These are phyloP conservation scores for Bombylius discolor DNA, from an alignment of 2,888 invertebrate species.

Conservation along the genomic window DNA sequence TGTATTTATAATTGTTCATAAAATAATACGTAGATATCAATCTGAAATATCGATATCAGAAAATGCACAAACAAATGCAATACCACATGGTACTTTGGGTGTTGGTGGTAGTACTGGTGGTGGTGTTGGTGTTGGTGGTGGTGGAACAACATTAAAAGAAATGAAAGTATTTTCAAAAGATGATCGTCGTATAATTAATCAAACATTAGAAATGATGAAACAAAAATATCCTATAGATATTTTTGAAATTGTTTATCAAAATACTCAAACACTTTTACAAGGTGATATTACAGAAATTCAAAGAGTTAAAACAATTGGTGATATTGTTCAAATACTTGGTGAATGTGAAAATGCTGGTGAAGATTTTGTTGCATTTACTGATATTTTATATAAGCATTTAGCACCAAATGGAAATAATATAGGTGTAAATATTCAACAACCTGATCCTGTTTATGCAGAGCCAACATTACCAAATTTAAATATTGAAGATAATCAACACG, in stretches of 20 bases:
- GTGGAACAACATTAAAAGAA: constrained; percentile 4
- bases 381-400: constrained; percentile 24
- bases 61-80: not conserved
- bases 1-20: constrained; percentile 13
- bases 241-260: constrained; percentile 21
- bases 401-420: constrained; percentile 1
- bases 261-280: constrained; percentile 20
- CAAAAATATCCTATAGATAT: constrained; percentile 24
- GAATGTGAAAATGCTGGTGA: constrained; percentile 21
- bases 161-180: constrained; percentile 18
- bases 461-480: constrained; percentile 12
- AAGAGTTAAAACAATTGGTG: constrained; percentile 23
- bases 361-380: constrained; percentile 26
- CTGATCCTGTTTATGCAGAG: constrained; percentile 25
- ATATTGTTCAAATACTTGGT: constrained; percentile 22
- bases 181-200: constrained; percentile 23
- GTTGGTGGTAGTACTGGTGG: not conserved
- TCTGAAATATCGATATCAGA: not conserved
- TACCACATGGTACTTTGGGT: not conserved
- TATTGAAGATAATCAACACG: constrained; percentile 2
- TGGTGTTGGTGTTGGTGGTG: not conserved
- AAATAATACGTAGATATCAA: constrained; percentile 8
- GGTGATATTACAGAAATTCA: constrained; percentile 22
- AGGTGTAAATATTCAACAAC: not conserved
- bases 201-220: constrained; percentile 22